Conservation (phyloP, 2,113 vertebrate species). For the Dromiciops gliroides region DNA sequence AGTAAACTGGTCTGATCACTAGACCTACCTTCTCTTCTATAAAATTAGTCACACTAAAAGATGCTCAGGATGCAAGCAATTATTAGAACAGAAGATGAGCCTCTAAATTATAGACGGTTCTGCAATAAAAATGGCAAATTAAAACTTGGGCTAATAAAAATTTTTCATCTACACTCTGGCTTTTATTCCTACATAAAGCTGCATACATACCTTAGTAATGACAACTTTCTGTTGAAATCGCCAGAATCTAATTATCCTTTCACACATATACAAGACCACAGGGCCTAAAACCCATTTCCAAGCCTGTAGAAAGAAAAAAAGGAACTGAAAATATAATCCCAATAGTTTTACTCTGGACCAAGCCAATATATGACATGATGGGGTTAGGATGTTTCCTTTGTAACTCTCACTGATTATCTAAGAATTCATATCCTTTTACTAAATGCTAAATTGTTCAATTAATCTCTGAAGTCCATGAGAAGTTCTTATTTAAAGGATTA, state of each 20-base stretch:
- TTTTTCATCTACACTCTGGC: constrained; percentile 59
- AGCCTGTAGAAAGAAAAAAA: constrained; percentile 78
- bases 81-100: constrained; percentile 74
- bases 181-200: constrained; percentile 62
- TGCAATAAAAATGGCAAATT: constrained; percentile 72
- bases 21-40: constrained; percentile 37
- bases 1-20: constrained; percentile 5
- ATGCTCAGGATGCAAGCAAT: constrained; percentile 68
- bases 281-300: constrained; percentile 89
- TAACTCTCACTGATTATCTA: constrained; percentile 59
- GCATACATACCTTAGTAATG: constrained; percentile 85
- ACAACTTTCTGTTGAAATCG: constrained; percentile 85
- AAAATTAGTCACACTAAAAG: constrained; percentile 71
- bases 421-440: constrained; percentile 63
- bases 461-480: constrained; percentile 65
- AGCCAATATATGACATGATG: constrained; percentile 59
- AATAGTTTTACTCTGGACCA: constrained; percentile 61
- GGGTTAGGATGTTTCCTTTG: constrained; percentile 56
- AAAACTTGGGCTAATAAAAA: constrained; percentile 77
- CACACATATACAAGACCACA: constrained; percentile 82
- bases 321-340: constrained; percentile 62
- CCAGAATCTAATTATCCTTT: constrained; percentile 85
- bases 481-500: constrained; percentile 79
- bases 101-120: constrained; percentile 65
- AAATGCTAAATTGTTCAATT: constrained; percentile 71